These are phyloP conservation scores for Alethe diademata DNA, from an alignment of 2,113 vertebrate species.

Conservation along the genomic window DNA sequence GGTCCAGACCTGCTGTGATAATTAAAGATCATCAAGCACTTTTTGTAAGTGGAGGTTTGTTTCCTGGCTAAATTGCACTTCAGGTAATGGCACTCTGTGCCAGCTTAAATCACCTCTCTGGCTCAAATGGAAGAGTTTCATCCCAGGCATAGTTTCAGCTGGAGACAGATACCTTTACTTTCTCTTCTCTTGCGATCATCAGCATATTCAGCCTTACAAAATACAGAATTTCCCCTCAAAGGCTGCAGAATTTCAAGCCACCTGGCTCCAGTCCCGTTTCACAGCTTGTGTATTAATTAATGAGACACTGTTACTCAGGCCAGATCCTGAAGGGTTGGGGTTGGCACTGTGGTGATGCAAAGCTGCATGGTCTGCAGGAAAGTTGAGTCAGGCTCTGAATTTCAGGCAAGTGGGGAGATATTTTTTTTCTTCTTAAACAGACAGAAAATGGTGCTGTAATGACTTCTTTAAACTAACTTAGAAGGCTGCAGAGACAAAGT, in stretches of 20 bases:
- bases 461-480: neutral
- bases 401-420: neutral
- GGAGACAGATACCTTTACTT: neutral
- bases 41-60: neutral
- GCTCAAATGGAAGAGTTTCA: neutral
- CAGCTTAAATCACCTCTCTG: neutral
- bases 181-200: neutral
- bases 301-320: neutral
- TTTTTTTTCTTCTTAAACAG: neutral
- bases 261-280: neutral
- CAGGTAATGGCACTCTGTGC: neutral
- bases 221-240: neutral
- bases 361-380: neutral
- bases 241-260: neutral
- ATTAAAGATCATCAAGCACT: conserved; percentile 17
- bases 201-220: neutral
- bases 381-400: neutral
- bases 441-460: neutral
- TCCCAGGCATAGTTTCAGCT: neutral
- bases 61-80: conserved; percentile 1
- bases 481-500: neutral
- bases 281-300: conserved; percentile 15
- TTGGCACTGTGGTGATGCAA: neutral
- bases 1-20: neutral
- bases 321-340: neutral